phyloP scores from a whole-genome alignment of 1,140 invertebrate genomes.

The Drosophila kurseongensis region DNA sequence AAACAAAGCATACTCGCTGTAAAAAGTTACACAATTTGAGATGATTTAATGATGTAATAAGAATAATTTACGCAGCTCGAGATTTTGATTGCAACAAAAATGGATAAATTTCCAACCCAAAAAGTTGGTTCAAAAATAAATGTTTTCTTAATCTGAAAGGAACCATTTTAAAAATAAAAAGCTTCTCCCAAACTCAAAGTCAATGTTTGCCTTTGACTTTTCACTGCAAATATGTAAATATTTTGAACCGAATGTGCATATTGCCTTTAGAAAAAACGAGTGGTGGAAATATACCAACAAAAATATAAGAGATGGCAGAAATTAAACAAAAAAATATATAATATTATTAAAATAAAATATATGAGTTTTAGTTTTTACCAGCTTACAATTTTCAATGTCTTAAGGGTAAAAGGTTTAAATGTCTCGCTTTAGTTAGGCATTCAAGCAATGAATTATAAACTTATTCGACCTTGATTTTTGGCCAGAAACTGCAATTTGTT shows the following conservation, averaged over 20 bases:
- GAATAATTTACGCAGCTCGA: not conserved
- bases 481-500: slow-evolving; percentile 9
- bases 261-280: not conserved
- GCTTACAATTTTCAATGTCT: too few species aligned
- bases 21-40: too few species aligned
- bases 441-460: not conserved
- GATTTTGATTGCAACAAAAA: too few species aligned
- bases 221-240: slow-evolving; percentile 7
- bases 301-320: not conserved
- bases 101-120: not conserved
- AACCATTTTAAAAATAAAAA: not conserved
- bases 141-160: not conserved
- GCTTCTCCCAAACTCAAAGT: slow-evolving; percentile 1
- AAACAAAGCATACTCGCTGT: too few species aligned
- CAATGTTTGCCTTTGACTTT: slow-evolving; percentile 26
- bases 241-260: slow-evolving; percentile 3
- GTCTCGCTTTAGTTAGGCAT: too few species aligned
- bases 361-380: not conserved
- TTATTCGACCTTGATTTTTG: slow-evolving; percentile 11
- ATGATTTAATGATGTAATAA: not conserved
- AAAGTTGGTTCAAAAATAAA: not conserved
- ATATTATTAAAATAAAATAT: too few species aligned
- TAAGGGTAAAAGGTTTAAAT: too few species aligned
- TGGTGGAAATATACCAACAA: not conserved
- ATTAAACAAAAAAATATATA: not conserved